A percentile compares a stretch with the other conserved stretches of the same genome.
These are phyloP conservation scores for Coelopa frigida DNA, from an alignment of 1,140 invertebrate species.

Conservation along the genomic window DNA sequence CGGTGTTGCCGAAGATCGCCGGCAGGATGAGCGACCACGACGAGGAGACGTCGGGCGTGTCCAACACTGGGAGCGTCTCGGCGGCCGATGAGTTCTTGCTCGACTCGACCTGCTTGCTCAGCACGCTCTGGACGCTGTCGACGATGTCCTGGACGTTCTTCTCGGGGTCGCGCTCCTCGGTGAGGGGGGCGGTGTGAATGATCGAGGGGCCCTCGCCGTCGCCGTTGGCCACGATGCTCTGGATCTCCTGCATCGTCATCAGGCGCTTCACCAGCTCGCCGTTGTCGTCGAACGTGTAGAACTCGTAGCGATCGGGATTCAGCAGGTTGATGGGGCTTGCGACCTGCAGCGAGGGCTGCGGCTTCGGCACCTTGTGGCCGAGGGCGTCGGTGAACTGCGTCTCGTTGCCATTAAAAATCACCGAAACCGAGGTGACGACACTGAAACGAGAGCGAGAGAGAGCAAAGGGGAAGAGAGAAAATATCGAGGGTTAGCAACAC, in stretches of 20 bases:
- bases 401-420: slow-evolving; percentile 53
- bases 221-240: slow-evolving; percentile 70
- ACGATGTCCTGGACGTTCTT: slow-evolving; percentile 71
- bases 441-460: no score
- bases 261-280: slow-evolving; percentile 71
- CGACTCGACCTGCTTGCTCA: slow-evolving; percentile 67
- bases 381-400: slow-evolving; percentile 55
- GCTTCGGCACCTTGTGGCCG: slow-evolving; percentile 53
- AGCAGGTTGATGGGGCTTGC: slow-evolving; percentile 69
- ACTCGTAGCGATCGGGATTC: slow-evolving; percentile 73
- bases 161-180: slow-evolving; percentile 48
- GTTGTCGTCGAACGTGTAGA: slow-evolving; percentile 74
- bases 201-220: slow-evolving; percentile 54
- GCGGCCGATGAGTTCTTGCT: slow-evolving; percentile 55
- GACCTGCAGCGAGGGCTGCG: slow-evolving; percentile 48
- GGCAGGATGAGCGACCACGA: slow-evolving; percentile 75
- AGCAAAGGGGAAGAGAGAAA: no score
- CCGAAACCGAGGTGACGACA: slow-evolving; percentile 54
- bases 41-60: slow-evolving; percentile 61
- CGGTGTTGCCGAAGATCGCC: slow-evolving; percentile 64
- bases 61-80: slow-evolving; percentile 49
- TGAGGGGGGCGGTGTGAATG: slow-evolving; percentile 47
- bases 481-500: no score
- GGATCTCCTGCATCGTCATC: slow-evolving; percentile 76
- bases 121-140: slow-evolving; percentile 70